phyloP scores from a whole-genome alignment of 2,797 vertebrate genomes.

The Paratrypauchen microcephalus region DNA sequence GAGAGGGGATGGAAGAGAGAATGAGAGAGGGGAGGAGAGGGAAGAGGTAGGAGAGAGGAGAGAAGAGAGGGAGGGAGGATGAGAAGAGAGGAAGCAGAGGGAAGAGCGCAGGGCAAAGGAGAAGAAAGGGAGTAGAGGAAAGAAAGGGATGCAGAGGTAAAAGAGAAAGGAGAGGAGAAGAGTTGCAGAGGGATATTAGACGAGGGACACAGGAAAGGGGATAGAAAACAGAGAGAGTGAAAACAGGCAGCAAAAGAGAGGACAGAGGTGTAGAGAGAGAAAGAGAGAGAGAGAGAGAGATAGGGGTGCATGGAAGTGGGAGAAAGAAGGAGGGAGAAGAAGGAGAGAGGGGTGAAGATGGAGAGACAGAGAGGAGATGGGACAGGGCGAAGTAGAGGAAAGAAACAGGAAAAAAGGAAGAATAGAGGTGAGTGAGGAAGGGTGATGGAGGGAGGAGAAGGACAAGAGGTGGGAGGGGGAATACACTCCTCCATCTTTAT shows the following conservation, averaged over 20 bases:
- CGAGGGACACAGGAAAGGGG: too few species aligned
- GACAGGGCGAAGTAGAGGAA: neutral
- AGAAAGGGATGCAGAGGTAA: too few species aligned
- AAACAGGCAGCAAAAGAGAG: neutral
- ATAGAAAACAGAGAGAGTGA: neutral
- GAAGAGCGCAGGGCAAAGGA: too few species aligned
- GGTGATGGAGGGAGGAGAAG: neutral
- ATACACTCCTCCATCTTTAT: neutral
- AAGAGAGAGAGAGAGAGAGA: neutral
- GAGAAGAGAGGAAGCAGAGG: neutral
- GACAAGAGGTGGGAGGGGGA: neutral
- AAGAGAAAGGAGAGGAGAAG: neutral
- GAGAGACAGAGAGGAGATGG: neutral
- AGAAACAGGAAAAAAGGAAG: neutral
- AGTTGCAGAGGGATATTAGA: too few species aligned
- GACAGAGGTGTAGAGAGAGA: too few species aligned
- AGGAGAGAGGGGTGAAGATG: neutral
- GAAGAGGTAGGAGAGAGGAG: too few species aligned
- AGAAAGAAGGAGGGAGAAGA: neutral
- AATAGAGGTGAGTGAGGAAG: neutral
- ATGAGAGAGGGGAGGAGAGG: neutral
- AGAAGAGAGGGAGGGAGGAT: neutral
- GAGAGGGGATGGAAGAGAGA: neutral
- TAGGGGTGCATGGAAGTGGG: neutral
- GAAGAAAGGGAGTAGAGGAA: neutral